phyloP scores from a whole-genome alignment of 2,797 vertebrate species.

The Pyrocephalus nanus region DNA sequence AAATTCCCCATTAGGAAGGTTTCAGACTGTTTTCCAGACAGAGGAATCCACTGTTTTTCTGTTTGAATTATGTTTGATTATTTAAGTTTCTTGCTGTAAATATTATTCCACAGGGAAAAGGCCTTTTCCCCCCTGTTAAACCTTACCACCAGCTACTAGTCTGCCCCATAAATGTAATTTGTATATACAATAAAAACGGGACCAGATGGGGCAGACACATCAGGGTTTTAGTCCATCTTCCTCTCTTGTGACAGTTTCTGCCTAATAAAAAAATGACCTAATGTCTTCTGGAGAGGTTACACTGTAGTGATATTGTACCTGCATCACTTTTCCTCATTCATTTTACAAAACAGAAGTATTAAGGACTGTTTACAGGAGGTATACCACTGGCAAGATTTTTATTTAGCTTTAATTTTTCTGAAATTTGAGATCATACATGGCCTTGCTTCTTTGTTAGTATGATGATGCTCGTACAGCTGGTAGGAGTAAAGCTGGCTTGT shows the following conservation, averaged over 20 bases:
- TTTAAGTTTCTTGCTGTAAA: not conserved
- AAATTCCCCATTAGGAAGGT: not conserved
- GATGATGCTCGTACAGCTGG: not conserved
- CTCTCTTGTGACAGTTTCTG: not conserved
- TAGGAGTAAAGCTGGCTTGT: not conserved
- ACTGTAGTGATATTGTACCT: not conserved
- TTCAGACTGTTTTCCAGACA: not conserved
- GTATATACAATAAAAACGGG: not conserved
- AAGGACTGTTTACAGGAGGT: not conserved
- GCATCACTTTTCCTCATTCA: not conserved
- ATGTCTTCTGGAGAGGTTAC: not conserved
- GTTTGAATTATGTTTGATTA: not conserved
- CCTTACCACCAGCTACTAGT: not conserved
- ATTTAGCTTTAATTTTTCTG: not conserved
- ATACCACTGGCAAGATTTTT: not conserved
- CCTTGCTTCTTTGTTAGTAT: not conserved
- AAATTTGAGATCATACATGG: not conserved
- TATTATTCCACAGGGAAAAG: not conserved
- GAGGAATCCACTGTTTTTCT: not conserved
- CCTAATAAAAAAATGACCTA: not conserved
- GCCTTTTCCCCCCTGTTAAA: not conserved
- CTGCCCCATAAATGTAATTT: not conserved
- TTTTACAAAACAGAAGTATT: not conserved
- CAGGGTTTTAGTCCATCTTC: not conserved
- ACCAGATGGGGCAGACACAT: not conserved